Evolutionary conservation across 2,888 invertebrate species (phyloP), one percentile per base, ranked within the genome.

Genomic region (Lissocephala sabroskyi): DNA sequence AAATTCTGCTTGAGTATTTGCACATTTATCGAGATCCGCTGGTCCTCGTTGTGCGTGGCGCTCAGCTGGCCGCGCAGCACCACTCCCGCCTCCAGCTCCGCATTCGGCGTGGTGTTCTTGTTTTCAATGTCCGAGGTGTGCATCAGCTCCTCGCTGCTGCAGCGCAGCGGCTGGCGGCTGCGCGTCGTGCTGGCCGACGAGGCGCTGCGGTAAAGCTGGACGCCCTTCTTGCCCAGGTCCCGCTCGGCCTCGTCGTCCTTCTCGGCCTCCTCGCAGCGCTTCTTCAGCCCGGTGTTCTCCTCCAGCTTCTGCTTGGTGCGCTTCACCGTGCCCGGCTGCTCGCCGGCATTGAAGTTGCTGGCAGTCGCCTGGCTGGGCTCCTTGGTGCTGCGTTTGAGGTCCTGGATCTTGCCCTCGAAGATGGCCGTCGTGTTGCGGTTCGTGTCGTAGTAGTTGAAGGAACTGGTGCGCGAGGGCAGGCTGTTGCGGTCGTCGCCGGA

Each of bases 1-100:
- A 95, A 95, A 83, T 93, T 95, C 82, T 92, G 92, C 84, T 94
- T 94, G 65, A 95, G 88, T 87, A 91, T 93, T 86, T 91, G 90
- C 64, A 95, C 95, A 81, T 92, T 91, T 19, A 95, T 94, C 35
- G 88, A 87, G 51, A 88, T 65, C 23, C 81, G 79, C 51, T 81
- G 81, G 56, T 81, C 80, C 19, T 79, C 79, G 6, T 55, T 55
- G 40, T 40, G 13, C 4, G 62, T 46, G 6, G 63, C 49, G 7
- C 55, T 58, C 68, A 71, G 65, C 77, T 60, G 86, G 32, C 56
- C 42, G 17, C 74, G 79, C 60, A 68, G 40, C 50, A 65, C 67
- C 39, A 77, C 75, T 28, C 36, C 35, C 45, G 45, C 52, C n/a
- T n/a, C n/a, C 37, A 9, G 41, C 10, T 49, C 53, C 11, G 59